phyloP scores from a whole-genome alignment of 2,888 invertebrate genomes.

The Bembecia ichneumoniformis region DNA sequence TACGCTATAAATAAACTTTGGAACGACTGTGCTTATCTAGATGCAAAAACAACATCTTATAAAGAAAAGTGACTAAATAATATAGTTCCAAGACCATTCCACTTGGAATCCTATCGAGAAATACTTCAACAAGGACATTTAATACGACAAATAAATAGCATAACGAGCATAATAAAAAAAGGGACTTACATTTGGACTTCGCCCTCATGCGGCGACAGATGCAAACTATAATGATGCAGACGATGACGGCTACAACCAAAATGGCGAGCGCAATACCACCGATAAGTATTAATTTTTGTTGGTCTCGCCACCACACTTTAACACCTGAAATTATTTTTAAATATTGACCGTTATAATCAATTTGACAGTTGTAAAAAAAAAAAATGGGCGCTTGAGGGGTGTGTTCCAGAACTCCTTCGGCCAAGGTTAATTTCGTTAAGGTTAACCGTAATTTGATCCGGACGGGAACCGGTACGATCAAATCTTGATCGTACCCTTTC shows the following conservation, averaged over 20 bases:
- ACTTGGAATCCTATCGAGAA: slow-evolving; percentile 3
- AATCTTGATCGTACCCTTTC: no score
- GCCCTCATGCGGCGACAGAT: slow-evolving; percentile 87
- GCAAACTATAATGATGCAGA: slow-evolving; percentile 88
- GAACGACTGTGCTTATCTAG: no score
- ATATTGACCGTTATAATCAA: no score
- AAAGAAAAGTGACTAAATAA: no score
- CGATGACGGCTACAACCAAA: slow-evolving; percentile 76
- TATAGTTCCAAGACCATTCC: background rate
- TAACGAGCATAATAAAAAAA: slow-evolving; percentile 1
- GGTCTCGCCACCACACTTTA: slow-evolving; percentile 86
- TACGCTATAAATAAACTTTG: no score
- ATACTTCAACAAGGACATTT: slow-evolving; percentile 6
- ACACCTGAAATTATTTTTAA: slow-evolving; percentile 71
- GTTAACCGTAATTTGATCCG: no score
- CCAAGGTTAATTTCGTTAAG: no score
- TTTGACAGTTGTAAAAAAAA: no score
- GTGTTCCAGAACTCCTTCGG: no score
- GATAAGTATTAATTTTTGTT: slow-evolving; percentile 84
- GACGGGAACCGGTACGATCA: no score
- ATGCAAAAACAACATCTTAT: background rate
- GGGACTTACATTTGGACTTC: slow-evolving; percentile 84
- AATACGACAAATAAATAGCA: slow-evolving; percentile 3
- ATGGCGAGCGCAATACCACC: slow-evolving; percentile 67
- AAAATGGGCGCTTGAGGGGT: no score